Evolutionary conservation across 2,797 vertebrate genomes (phyloP), one percentile per base, ranked within the genome.

Genomic region (Melanogrammus aeglefinus): DNA sequence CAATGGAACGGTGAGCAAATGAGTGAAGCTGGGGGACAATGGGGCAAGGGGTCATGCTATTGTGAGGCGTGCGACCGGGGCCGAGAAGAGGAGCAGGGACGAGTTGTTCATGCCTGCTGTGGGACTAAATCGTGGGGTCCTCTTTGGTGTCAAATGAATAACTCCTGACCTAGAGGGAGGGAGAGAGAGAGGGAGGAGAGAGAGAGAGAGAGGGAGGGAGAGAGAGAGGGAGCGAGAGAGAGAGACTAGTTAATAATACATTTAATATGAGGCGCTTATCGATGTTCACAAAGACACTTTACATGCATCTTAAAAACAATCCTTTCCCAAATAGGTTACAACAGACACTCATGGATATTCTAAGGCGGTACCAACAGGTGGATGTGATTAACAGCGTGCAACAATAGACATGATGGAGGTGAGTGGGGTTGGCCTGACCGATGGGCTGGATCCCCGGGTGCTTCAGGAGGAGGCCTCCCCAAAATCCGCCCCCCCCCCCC

Each of bases 61-160:
- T 89, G 87, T 91, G 87, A 83, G 86, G 77, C 86, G 79, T 84
- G 86, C 80, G 88, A 81, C 1, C 31, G 82, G 85, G 76, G 71
- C 16, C 88, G 82, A 88, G 86, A 86, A 73, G 84, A 85, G 78
- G 76, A 66, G 85, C 75, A 63, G 47, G 41, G 31, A 78, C 74
- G 77, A 82, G 80, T 76, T 83, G 38, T 51, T 76, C 76, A 85
- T 82, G 83, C 85, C 88, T 88, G 90, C 21, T 81, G 90, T 86
- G 87, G 88, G 83, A 85, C 81, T 92, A 83, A 94, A 94, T 90
- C 88, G 91, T 79, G 80, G 84, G 82, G 88, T 91, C 88, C 87
- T 88, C 89, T 89, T 82, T 92, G 87, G 83, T 86, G 86, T 87
- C 84, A 86, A 91, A 86, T 73, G 80, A 93, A 84, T 90, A 93